A percentile compares a stretch with the other conserved stretches of the same genome.
phyloP scores from a whole-genome alignment of 2,888 invertebrate genomes.

The Stenodera caucasica region DNA sequence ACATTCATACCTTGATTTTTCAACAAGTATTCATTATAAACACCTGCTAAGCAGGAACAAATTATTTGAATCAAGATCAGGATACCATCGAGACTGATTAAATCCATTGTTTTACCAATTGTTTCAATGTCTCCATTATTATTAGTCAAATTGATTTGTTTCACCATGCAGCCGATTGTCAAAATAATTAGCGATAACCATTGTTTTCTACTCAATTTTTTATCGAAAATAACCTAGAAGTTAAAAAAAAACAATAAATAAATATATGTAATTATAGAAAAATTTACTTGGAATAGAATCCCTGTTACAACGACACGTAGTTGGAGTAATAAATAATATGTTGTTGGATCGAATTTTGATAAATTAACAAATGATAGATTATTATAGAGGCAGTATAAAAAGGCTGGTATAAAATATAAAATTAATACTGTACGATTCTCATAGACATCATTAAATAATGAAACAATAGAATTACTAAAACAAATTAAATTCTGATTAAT shows the following conservation, averaged over 20 bases:
- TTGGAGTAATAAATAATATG: constrained; percentile 88
- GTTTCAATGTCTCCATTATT: neutral
- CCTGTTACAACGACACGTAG: constrained; percentile 92
- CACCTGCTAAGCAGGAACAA: constrained; percentile 92
- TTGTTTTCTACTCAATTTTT: constrained; percentile 75
- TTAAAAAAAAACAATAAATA: constrained; percentile 28
- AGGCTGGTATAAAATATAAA: constrained; percentile 87
- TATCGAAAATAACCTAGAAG: constrained; percentile 81
- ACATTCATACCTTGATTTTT: constrained; percentile 83
- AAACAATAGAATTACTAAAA: constrained; percentile 64
- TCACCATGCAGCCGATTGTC: constrained; percentile 88
- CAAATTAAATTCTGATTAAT: constrained; percentile 24
- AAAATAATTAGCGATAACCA: constrained; percentile 88
- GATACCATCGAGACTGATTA: constrained; percentile 62
- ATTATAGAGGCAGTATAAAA: constrained; percentile 92
- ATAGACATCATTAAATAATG: constrained; percentile 61
- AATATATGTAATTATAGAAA: neutral
- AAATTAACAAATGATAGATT: constrained; percentile 91
- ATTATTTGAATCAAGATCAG: constrained; percentile 78
- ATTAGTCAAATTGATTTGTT: constrained; percentile 68
- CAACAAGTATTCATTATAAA: constrained; percentile 92
- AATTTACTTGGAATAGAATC: constrained; percentile 81
- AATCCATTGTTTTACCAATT: constrained; percentile 26
- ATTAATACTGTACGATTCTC: constrained; percentile 69
- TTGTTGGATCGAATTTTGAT: constrained; percentile 90